Base-by-base conservation (phyloP, 2,113 vertebrate species). In the Anas platyrhynchos region DNA sequence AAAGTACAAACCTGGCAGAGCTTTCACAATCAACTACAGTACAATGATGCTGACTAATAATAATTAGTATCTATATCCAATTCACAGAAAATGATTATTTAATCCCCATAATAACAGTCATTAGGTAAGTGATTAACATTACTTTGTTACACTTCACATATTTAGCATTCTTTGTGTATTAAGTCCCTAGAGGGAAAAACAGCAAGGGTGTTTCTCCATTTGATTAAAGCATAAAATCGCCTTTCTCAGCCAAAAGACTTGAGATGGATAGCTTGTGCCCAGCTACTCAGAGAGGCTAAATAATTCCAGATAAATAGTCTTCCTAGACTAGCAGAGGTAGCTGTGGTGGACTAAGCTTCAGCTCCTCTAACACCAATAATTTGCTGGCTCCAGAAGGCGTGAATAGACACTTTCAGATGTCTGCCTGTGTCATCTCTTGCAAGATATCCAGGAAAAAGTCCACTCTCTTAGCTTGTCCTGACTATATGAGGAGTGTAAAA, bases 41-140 rank as follows among this genome's bases (percentile, higher is more conserved):
- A 79, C 54, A 89, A 92, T 73, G 3, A 76, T 66, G 44, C 11
- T 83, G 34, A 92, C 93, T 92, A 92, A 48, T 20, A 90, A 26
- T 48, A 95, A 92, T 92, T 79, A 85, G 31, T 79, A 76, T 69
- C 34, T 65, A 83, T 48, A 80, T 26, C 25, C 0, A 77, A 32
- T 83, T 77, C 56, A 80, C 34, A 69, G 20, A 93, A 94, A 76
- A 73, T 14, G 0, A 83, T 56, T 66, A 50, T 85, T 75, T 86
- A 88, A 83, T 83, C 63, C 38, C 50, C 27, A 22, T 73, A 90
- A 83, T 92, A 86, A 68, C 16, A 38, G 48, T 61, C 48, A 76
- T 83, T 85, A 79, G 5, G n/a, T 75, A 55, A 52, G 62, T 50
- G 46, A 94, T 87, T 89, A 93, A 63, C 23, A 59, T 55, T 78